These are phyloP conservation scores for Phengaris arion DNA, from an alignment of 2,888 invertebrate species.

Conservation along the genomic window DNA sequence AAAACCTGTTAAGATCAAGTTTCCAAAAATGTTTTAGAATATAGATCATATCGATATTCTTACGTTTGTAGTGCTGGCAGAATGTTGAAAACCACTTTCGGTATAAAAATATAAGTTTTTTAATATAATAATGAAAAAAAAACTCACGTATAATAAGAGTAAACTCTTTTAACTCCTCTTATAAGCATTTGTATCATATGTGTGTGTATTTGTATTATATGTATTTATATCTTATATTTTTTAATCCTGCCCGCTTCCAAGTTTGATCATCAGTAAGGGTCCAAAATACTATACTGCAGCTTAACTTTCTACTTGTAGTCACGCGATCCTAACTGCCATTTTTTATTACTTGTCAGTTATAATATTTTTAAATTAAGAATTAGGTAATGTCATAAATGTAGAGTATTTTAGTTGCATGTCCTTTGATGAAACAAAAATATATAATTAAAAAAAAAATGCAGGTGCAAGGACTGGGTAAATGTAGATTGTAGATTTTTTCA, in stretches of 20 bases:
- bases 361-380: not conserved
- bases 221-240: conserved; percentile 37
- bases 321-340: conserved; percentile 48
- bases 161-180: too few species aligned
- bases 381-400: not conserved
- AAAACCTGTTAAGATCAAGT: not conserved
- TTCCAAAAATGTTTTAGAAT: not conserved
- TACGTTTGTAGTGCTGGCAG: not conserved
- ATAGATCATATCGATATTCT: not conserved
- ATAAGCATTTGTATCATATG: not conserved
- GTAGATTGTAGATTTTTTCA: too few species aligned
- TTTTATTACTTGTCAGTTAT: conserved; percentile 4
- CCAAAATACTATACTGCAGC: conserved; percentile 56
- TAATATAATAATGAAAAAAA: too few species aligned
- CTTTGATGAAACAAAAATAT: too few species aligned
- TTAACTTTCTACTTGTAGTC: conserved; percentile 64
- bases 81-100: not conserved
- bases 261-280: conserved; percentile 52
- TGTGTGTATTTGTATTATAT: too few species aligned
- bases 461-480: too few species aligned
- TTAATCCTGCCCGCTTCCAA: conserved; percentile 38
- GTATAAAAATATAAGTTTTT: not conserved
- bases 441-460: too few species aligned
- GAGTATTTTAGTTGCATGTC: too few species aligned
- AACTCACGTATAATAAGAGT: too few species aligned